Evolutionary conservation across 2,113 vertebrate genomes (phyloP).

Genomic region (Callionymus lyra): DNA sequence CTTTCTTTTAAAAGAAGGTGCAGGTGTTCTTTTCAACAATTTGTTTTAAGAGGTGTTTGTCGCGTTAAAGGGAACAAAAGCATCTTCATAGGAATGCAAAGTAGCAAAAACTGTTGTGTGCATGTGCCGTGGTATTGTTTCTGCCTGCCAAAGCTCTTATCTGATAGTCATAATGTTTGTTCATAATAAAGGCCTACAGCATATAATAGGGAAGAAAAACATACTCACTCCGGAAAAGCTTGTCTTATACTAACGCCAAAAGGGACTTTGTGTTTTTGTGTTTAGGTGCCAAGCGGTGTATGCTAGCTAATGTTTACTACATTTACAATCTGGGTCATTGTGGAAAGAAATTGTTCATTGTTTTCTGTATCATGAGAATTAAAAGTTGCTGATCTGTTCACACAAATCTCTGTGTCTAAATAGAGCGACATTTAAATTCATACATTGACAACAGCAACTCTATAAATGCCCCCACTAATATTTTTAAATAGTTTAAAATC

Average conservation of each 20-base stretch:
- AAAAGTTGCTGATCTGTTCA: conserved; percentile 19
- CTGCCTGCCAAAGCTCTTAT: conserved; percentile 3
- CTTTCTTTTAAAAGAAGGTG: too few relatives aligned
- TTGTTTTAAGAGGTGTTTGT: not conserved
- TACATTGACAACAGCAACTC: too few relatives aligned
- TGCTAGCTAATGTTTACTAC: conserved; percentile 26
- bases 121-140: conserved; percentile 30
- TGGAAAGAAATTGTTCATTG: conserved; percentile 9
- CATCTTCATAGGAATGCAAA: conserved; percentile 6
- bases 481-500: too few relatives aligned
- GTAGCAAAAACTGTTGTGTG: conserved; percentile 9
- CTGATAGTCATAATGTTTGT: too few relatives aligned
- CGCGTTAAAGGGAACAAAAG: conserved; percentile 14
- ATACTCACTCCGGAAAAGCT: too few relatives aligned
- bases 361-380: conserved; percentile 26
- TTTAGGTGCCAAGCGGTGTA: too few relatives aligned
- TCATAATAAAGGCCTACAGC: too few relatives aligned
- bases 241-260: too few relatives aligned
- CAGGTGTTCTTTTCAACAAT: too few relatives aligned
- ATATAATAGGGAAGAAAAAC: too few relatives aligned
- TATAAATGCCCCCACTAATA: too few relatives aligned
- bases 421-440: not conserved
- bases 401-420: not conserved
- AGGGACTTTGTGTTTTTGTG: too few relatives aligned
- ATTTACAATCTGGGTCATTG: conserved; percentile 3